Conservation (phyloP, 1,140 invertebrate species). For the Monochamus saltuarius region DNA sequence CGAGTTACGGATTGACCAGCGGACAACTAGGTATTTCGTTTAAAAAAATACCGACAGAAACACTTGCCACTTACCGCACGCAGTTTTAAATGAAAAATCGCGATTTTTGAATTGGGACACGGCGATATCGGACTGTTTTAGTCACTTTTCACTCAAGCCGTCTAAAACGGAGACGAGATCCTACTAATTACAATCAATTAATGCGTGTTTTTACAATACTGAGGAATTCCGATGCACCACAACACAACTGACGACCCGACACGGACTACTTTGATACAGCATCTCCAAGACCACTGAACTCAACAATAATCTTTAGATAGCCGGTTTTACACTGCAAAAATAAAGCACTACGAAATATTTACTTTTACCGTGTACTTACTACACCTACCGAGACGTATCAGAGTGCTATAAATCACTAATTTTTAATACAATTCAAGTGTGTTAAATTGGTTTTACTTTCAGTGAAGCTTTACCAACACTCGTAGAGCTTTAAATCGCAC, state of each 20-base stretch:
- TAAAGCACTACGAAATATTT: neutral
- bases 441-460: no score
- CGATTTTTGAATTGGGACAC: neutral
- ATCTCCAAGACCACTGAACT: conserved; percentile 21
- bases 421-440: no score
- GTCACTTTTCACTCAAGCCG: neutral
- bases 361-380: no score
- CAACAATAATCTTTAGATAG: conserved; percentile 21
- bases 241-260: conserved; percentile 9
- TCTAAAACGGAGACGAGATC: neutral
- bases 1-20: neutral
- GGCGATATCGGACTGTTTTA: neutral
- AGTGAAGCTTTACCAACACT: no score
- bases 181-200: conserved; percentile 5
- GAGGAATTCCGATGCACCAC: neutral
- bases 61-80: conserved; percentile 8
- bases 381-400: no score
- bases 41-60: conserved; percentile 4
- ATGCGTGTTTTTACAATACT: conserved; percentile 8
- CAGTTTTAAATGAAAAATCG: conserved; percentile 2
- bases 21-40: conserved; percentile 4
- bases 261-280: conserved; percentile 18
- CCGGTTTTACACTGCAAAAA: conserved; percentile 14
- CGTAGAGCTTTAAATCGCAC: no score
- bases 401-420: no score